phyloP scores from a whole-genome alignment of 2,888 invertebrate genomes.

The Hanleya hanleyi region DNA sequence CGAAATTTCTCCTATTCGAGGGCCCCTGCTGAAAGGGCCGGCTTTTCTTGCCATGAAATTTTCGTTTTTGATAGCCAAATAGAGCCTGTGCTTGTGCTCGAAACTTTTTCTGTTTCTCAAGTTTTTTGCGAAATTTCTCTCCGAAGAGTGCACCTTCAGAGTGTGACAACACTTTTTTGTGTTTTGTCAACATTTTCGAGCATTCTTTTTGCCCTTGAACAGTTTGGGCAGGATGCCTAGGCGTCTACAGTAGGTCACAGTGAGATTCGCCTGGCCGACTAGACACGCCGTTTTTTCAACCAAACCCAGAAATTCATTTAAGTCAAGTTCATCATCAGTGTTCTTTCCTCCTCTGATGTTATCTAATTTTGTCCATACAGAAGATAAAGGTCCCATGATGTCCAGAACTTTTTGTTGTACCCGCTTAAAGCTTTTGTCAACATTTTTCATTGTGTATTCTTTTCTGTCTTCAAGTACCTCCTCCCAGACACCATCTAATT shows the following conservation, averaged over 20 bases:
- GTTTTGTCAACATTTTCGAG: not conserved
- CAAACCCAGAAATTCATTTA: not conserved
- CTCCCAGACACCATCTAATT: conserved; percentile 15
- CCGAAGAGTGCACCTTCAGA: conserved; percentile 6
- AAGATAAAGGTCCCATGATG: conserved; percentile 13
- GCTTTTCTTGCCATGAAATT: not conserved
- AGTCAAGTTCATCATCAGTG: not conserved
- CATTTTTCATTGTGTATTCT: not conserved
- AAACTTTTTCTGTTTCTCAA: not conserved
- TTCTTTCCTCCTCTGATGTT: not conserved
- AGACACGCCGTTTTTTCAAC: conserved; percentile 14
- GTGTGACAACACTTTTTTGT: not conserved
- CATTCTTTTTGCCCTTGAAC: conserved; percentile 11
- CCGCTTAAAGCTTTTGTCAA: not conserved
- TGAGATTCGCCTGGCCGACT: conserved; percentile 13
- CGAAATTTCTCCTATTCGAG: no score
- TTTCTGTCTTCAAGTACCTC: conserved; percentile 11
- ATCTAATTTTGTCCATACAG: conserved; percentile 4
- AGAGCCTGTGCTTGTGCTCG: not conserved
- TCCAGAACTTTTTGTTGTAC: not conserved
- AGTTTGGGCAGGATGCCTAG: conserved; percentile 1
- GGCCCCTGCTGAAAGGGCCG: no score
- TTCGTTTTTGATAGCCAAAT: no score
- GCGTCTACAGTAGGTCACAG: not conserved
- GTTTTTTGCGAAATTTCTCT: not conserved